A percentile compares a stretch with the other conserved stretches of the same genome.
phyloP scores from a whole-genome alignment of 2,797 vertebrate genomes.

The Gadopsis bispinosus region DNA sequence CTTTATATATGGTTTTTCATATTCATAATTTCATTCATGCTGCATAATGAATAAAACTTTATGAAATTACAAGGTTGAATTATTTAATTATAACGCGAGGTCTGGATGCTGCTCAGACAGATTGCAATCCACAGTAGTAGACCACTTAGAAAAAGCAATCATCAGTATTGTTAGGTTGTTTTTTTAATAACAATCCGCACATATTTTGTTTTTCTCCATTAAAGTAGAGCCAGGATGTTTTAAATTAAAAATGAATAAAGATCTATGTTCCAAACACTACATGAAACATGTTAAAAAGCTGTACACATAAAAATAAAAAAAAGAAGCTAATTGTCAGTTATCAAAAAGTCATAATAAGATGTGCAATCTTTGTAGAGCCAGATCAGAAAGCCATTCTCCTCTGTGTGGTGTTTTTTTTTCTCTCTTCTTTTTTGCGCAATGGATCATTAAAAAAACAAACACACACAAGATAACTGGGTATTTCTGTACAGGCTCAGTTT shows the following conservation, averaged over 20 bases:
- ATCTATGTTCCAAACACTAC: neutral
- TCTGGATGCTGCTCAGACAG: conserved; percentile 8
- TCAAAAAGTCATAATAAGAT: neutral
- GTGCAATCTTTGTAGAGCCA: neutral
- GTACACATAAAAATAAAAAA: neutral
- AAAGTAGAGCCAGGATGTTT: neutral
- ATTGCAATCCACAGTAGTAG: conserved; percentile 11
- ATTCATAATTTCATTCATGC: conserved; percentile 8
- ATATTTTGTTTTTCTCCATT: neutral
- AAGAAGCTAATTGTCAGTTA: neutral
- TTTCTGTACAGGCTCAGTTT: conserved; percentile 33
- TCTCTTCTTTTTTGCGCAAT: too few relatives aligned
- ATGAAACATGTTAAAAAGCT: neutral
- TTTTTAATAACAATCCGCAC: too few relatives aligned
- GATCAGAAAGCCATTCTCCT: neutral
- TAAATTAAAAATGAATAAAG: too few relatives aligned
- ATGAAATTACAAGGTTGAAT: conserved; percentile 17
- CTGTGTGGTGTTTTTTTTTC: too few relatives aligned
- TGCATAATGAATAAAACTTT: neutral
- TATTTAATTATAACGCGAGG: conserved; percentile 21
- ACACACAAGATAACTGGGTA: neutral
- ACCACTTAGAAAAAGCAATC: neutral
- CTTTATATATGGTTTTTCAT: conserved; percentile 1
- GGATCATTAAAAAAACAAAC: too few relatives aligned
- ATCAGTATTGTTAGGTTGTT: neutral